phyloP scores from a whole-genome alignment of 2,113 vertebrate genomes.

The Callionymus lyra region DNA sequence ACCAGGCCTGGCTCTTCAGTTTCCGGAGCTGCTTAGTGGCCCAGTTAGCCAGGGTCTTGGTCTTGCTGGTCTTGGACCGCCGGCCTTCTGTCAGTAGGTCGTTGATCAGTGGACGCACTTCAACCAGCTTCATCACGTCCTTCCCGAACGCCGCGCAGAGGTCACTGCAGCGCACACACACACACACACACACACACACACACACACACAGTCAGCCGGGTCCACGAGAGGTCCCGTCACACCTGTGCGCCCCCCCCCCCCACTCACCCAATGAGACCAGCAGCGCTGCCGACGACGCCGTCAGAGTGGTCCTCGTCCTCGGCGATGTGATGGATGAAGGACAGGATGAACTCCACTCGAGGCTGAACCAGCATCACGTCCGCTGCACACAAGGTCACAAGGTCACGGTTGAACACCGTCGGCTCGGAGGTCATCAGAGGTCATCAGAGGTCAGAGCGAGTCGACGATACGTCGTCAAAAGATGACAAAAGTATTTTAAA shows the following conservation, averaged over 20 bases:
- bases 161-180: conserved; percentile 63
- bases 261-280: conserved; percentile 85
- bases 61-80: conserved; percentile 92
- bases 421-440: too few relatives aligned
- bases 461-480: too few relatives aligned
- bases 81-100: conserved; percentile 93
- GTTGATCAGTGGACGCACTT: conserved; percentile 90
- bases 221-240: too few relatives aligned
- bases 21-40: conserved; percentile 98
- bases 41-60: conserved; percentile 95
- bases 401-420: too few relatives aligned
- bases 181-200: background rate
- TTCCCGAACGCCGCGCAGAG: conserved; percentile 94
- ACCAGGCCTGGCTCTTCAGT: conserved; percentile 98
- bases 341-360: conserved; percentile 94
- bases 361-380: conserved; percentile 98
- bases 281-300: conserved; percentile 86
- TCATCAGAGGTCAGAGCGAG: too few relatives aligned
- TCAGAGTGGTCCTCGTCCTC: conserved; percentile 96
- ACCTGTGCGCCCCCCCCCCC: background rate
- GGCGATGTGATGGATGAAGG: conserved; percentile 96
- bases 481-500: too few relatives aligned
- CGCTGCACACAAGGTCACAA: conserved; percentile 53
- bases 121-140: conserved; percentile 95
- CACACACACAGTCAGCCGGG: background rate